These are phyloP conservation scores for Cosmopolites sordidus DNA, from an alignment of 2,888 invertebrate genomes.

Conservation along the genomic window DNA sequence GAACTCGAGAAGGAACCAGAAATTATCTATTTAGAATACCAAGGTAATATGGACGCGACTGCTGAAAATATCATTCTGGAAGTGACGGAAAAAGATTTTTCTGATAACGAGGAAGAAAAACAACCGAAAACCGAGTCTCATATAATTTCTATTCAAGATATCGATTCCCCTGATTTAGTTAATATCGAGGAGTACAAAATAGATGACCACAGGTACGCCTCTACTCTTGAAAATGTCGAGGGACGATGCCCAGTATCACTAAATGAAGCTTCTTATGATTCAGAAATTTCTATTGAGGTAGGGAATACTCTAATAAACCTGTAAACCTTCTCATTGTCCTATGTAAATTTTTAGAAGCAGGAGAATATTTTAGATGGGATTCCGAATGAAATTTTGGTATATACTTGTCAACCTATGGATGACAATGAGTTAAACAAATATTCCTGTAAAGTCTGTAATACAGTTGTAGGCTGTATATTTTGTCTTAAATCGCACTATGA, in stretches of 20 bases:
- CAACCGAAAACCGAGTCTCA: background rate
- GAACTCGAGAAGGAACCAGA: constrained; percentile 6
- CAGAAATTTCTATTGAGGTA: constrained; percentile 2
- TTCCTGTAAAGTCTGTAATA: constrained; percentile 17
- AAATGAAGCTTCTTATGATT: constrained; percentile 7
- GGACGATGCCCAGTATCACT: constrained; percentile 1
- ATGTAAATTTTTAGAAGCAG: background rate
- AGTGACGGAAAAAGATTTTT: constrained; percentile 6
- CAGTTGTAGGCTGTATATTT: constrained; percentile 29
- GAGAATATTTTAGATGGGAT: constrained; percentile 10
- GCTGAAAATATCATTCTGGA: constrained; percentile 8
- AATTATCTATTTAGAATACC: constrained; percentile 9
- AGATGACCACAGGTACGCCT: background rate
- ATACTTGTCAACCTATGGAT: constrained; percentile 17
- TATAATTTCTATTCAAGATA: background rate
- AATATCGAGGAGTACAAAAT: constrained; percentile 11
- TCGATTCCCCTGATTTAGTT: constrained; percentile 8
- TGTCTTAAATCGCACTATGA: constrained; percentile 35
- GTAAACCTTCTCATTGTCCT: too few species aligned
- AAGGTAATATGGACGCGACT: background rate
- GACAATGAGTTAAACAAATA: constrained; percentile 22
- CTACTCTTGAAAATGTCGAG: constrained; percentile 5
- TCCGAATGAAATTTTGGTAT: constrained; percentile 21
- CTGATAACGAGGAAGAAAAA: background rate
- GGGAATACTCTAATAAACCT: background rate